Evolutionary conservation across 2,888 invertebrate species (phyloP), one percentile per base, ranked within the genome.

Genomic region (Rhogogaster chlorosoma): DNA sequence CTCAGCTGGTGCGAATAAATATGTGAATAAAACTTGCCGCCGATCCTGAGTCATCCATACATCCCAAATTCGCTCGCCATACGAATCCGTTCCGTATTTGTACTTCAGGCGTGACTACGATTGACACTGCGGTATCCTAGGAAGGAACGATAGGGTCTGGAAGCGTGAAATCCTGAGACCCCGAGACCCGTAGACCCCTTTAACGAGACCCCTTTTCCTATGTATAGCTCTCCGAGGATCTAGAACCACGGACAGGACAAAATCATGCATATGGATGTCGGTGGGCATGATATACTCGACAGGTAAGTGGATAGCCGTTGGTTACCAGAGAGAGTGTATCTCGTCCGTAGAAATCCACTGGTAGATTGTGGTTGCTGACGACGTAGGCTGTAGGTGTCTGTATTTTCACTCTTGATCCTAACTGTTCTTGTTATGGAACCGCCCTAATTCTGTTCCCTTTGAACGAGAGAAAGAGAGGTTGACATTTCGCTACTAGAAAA

Each of bases 161-260:
- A 53, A 53, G 36, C 53, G 53, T 61, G 80, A 80, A 80, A 80
- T 80, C 61, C 61, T 61, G 80, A 38, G 22, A 57, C 9, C 80
- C 80, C 45, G 9, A 64, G 45, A 67, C 83, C 67, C 36, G 15
- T 45, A 32, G 67, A 83, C 70, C 83, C 83, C 64, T 67, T 45
- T 83, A 83, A 83, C 83, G 83, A 83, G 83, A 70, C 83, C 70
- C 80, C 83, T 70, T 83, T 67, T 83, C 83, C 67, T 57, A 42
- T 9, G 29, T 80, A 80, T 61, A 67, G 83, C 67, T 42, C 83
- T 67, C 83, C 7, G 83, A 64, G 83, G 83, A 83, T 83, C 49
- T 67, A n/a, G 42, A 67, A 67, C 67, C 67, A 83, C 70, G 10
- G 45, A 80, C 77, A 77, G 49, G 77, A 77, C 77, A 61, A 80